Evolutionary conservation across 1,140 invertebrate genomes (phyloP).

Genomic region (Temnothorax longispinosus): DNA sequence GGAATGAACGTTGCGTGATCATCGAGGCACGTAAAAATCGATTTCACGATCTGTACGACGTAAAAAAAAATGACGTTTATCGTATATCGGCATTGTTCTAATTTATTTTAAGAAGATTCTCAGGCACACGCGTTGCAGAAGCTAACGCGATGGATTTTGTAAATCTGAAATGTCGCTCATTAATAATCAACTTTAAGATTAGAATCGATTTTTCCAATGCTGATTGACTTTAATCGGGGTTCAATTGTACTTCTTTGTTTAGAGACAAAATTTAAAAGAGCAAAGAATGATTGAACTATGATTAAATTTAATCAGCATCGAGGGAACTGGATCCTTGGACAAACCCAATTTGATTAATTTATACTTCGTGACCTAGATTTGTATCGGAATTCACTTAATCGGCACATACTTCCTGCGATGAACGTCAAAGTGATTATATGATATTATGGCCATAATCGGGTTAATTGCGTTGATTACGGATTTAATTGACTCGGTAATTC

Average conservation of each 20-base stretch:
- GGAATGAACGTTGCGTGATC: neutral
- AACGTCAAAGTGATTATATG: neutral
- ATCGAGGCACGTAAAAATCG: constrained; percentile 20
- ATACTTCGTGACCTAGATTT: constrained; percentile 27
- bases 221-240: neutral
- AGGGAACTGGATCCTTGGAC: neutral
- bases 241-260: neutral
- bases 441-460: constrained; percentile 26
- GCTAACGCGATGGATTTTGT: neutral
- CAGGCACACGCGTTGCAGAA: neutral
- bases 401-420: neutral
- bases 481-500: constrained; percentile 14
- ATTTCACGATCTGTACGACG: neutral
- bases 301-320: constrained; percentile 10
- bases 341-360: constrained; percentile 19
- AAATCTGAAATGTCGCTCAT: neutral
- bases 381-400: constrained; percentile 35
- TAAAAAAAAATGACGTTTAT: constrained; percentile 3
- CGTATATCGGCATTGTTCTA: neutral
- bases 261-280: neutral
- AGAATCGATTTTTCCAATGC: neutral
- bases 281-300: neutral
- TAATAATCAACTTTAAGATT: neutral
- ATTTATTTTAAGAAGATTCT: neutral
- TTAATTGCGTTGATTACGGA: constrained; percentile 32